Base-by-base conservation (phyloP, 2,113 vertebrate genomes). In the Oryzias woworae region DNA sequence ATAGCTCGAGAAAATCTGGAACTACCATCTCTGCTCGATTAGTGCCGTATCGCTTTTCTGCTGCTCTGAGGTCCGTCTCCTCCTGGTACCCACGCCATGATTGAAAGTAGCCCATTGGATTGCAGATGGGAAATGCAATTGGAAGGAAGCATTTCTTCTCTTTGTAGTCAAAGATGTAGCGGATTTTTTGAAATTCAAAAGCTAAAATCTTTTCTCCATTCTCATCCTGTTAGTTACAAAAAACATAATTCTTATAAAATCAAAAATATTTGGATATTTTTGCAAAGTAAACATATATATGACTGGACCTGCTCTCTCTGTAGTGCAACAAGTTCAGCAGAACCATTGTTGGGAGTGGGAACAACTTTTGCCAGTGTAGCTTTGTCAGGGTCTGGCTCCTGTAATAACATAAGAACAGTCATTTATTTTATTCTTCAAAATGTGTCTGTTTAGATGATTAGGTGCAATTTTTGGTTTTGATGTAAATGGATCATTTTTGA, bases 11-110 rank as follows among this genome's bases (percentile, higher is more conserved):
- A 86, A 98, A 98, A 81, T 98, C 96, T 0, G 96, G 96, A 68
- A 98, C 96, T 73, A 98, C 83, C 96, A 98, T 98, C 85, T 98
- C 96, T 0, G 96, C 96, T 66, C 94, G 95, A 87, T 98, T 98
- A 16, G 86, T 94, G 7, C 96, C 94, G 0, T 95, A 98, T 67
- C 86, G 92, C 70, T 94, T 97, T 84, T 97, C 95, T 0, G 96
- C 96, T 0, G 88, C 92, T 13, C 90, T 89, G 8, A 98, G 91
- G 0, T 99, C 96, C 0, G 74, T 47, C 55, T 98, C 96, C 58
- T 98, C 97, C 85, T 96, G 94, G 61, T 96, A 97, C 0, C 97
- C 97, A 36, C 94, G 89, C 78, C 92, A 94, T 18, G 80, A 88
- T 79, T 98, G 97, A 84, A 98, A 99, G 76, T 86, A 92, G 4